Conservation (phyloP, 2,888 invertebrate genomes). For the Prenolepis imparis region DNA sequence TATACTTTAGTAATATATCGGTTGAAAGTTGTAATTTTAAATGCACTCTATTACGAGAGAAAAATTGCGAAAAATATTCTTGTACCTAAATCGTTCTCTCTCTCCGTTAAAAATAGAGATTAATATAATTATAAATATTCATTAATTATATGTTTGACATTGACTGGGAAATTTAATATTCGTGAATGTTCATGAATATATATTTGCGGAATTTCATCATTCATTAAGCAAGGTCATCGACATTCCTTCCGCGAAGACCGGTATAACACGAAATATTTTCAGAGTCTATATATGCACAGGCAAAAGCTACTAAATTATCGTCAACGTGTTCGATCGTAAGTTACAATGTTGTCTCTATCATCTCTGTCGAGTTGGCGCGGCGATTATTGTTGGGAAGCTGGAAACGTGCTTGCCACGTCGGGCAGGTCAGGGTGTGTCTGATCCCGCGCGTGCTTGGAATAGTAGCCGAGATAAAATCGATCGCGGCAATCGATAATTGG, state of each 20-base stretch:
- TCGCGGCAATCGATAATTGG: conserved; percentile 46
- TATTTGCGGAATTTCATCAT: conserved; percentile 33
- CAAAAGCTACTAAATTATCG: conserved; percentile 15
- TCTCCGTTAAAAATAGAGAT: neutral
- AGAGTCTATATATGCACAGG: neutral
- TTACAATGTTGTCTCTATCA: conserved; percentile 23
- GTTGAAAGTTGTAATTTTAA: neutral
- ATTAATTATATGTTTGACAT: conserved; percentile 16
- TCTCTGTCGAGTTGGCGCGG: conserved; percentile 8
- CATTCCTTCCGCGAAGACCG: conserved; percentile 18
- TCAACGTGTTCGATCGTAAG: neutral
- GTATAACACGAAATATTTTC: conserved; percentile 31
- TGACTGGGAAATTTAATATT: conserved; percentile 8
- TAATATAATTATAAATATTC: conserved; percentile 19
- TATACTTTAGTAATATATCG: conserved; percentile 18
- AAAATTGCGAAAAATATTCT: neutral
- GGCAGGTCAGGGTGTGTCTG: conserved; percentile 56
- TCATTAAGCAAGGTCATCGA: conserved; percentile 45
- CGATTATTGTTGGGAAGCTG: conserved; percentile 52
- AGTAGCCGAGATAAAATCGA: conserved; percentile 46
- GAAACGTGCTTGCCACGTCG: conserved; percentile 42
- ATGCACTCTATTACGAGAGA: neutral
- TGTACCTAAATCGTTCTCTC: neutral
- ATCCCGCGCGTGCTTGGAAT: conserved; percentile 49
- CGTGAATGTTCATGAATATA: neutral